These are phyloP conservation scores for Pelecanoides urinatrix DNA, from an alignment of 2,113 vertebrate genomes.

Conservation along the genomic window DNA sequence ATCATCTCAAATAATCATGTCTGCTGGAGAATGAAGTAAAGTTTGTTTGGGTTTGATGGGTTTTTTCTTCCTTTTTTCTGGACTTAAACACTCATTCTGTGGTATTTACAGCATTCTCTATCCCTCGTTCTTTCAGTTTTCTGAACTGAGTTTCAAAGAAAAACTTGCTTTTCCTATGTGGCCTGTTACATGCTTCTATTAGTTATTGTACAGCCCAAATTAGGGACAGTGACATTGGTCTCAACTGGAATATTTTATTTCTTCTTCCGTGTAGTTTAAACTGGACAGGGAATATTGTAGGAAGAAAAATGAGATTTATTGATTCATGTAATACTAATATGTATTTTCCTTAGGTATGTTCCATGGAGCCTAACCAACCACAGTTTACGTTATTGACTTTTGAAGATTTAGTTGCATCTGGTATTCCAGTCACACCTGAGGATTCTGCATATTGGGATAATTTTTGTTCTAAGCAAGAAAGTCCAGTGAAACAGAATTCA, in stretches of 20 bases:
- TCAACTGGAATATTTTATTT: not conserved
- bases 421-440: slow-evolving; percentile 84
- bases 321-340: not conserved
- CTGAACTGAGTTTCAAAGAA: not conserved
- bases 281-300: not conserved
- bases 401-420: slow-evolving; percentile 83
- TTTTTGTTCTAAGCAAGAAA: slow-evolving; percentile 85
- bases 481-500: slow-evolving; percentile 76
- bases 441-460: slow-evolving; percentile 88
- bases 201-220: not conserved
- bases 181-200: not conserved
- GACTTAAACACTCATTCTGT: not conserved
- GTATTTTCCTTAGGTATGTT: slow-evolving; percentile 34
- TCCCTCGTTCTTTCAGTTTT: not conserved
- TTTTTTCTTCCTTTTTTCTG: not conserved
- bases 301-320: not conserved
- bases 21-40: not conserved
- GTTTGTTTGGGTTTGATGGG: not conserved
- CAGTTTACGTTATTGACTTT: slow-evolving; percentile 85
- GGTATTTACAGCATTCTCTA: not conserved
- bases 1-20: not conserved
- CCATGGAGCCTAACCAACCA: slow-evolving; percentile 39
- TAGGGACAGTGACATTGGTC: not conserved
- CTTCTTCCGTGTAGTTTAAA: not conserved
- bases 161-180: not conserved